A percentile compares a stretch with the other conserved stretches of the same genome.
phyloP scores from a whole-genome alignment of 2,797 vertebrate species.

The Pelodytes ibericus region DNA sequence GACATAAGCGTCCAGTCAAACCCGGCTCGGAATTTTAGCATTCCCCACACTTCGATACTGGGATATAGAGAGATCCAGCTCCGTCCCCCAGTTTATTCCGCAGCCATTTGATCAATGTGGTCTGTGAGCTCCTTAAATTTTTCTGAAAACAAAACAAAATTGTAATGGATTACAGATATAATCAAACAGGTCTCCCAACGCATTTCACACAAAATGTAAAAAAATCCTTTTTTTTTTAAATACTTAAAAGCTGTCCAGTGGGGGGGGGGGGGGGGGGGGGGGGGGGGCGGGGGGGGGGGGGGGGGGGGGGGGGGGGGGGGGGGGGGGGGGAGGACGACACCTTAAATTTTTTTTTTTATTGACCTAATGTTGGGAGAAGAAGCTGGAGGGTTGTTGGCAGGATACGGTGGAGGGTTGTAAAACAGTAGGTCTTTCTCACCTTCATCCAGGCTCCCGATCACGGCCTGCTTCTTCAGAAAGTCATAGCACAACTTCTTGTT shows the following conservation, averaged over 20 bases:
- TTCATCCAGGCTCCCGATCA: constrained; percentile 93
- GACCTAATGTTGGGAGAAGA: too few species aligned
- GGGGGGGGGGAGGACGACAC: too few species aligned
- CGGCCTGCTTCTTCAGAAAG: constrained; percentile 95
- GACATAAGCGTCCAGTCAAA: not conserved
- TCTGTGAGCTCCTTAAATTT: constrained; percentile 94
- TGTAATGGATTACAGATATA: too few species aligned
- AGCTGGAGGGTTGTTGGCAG: too few species aligned
- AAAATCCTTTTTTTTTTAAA: too few species aligned
- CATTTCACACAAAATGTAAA: too few species aligned
- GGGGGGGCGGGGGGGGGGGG: too few species aligned
- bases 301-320: too few species aligned
- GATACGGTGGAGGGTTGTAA: not conserved
- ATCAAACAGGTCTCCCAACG: too few species aligned
- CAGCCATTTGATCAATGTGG: constrained; percentile 93
- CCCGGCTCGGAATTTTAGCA: not conserved
- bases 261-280: too few species aligned
- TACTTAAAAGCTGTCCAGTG: too few species aligned
- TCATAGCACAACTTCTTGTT: constrained; percentile 92
- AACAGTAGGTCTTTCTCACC: constrained; percentile 68
- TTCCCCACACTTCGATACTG: constrained; percentile 32
- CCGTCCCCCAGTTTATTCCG: constrained; percentile 69
- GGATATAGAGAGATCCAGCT: constrained; percentile 7
- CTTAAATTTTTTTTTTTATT: too few species aligned
- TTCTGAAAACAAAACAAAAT: constrained; percentile 78